A percentile compares a stretch with the other conserved stretches of the same genome.
These are phyloP conservation scores for Telmatherina bonti DNA, from an alignment of 2,797 vertebrate genomes.

Conservation along the genomic window DNA sequence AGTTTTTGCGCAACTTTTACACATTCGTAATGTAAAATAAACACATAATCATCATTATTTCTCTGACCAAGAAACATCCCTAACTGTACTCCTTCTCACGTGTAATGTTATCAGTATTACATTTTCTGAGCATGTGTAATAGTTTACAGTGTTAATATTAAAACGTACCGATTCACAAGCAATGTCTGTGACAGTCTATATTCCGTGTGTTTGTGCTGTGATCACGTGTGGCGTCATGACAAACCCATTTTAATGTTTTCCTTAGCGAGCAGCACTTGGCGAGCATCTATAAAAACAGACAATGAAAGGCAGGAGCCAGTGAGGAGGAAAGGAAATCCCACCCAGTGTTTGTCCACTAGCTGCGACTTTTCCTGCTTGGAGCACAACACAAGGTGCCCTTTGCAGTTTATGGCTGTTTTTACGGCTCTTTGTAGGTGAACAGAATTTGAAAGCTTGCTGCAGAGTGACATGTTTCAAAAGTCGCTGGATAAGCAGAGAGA, in stretches of 20 bases:
- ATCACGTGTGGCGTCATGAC: slow-evolving; percentile 25
- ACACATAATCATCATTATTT: too few species aligned
- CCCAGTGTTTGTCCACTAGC: slow-evolving; percentile 77
- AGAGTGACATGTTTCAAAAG: slow-evolving; percentile 23
- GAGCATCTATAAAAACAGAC: slow-evolving; percentile 62
- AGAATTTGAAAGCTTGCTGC: slow-evolving; percentile 54
- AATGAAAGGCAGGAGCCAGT: slow-evolving; percentile 71
- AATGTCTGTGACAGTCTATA: not conserved
- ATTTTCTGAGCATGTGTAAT: not conserved
- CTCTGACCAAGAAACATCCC: too few species aligned
- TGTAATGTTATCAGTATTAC: not conserved
- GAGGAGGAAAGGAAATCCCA: slow-evolving; percentile 79
- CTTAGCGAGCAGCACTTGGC: slow-evolving; percentile 41
- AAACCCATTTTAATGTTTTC: slow-evolving; percentile 54
- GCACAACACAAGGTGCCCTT: slow-evolving; percentile 70
- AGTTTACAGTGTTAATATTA: not conserved
- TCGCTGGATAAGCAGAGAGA: slow-evolving; percentile 17
- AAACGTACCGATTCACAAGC: not conserved
- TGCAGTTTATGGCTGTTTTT: slow-evolving; percentile 54
- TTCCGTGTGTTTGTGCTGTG: slow-evolving; percentile 5
- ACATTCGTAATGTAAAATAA: too few species aligned
- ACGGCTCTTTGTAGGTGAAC: slow-evolving; percentile 44
- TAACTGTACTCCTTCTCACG: not conserved
- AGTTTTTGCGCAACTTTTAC: too few species aligned
- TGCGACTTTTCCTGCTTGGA: slow-evolving; percentile 75